These are phyloP conservation scores for Neuroscelio doddi DNA, from an alignment of 2,888 invertebrate genomes.

Conservation along the genomic window DNA sequence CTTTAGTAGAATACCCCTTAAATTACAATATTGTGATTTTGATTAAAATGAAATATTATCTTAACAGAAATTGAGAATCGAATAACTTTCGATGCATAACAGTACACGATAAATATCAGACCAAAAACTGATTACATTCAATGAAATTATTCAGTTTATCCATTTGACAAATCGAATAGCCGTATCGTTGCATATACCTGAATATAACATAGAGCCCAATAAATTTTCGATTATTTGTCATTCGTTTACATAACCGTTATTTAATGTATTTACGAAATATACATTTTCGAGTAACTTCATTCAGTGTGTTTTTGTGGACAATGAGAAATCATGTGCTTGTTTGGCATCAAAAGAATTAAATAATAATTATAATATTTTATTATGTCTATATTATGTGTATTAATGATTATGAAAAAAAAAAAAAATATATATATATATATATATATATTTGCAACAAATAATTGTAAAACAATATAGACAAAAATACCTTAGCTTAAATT, in stretches of 20 bases:
- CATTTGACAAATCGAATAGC: slow-evolving; percentile 39
- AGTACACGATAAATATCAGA: slow-evolving; percentile 34
- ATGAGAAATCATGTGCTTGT: too few species aligned
- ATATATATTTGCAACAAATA: too few species aligned
- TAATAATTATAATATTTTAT: too few species aligned
- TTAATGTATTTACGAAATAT: slow-evolving; percentile 9
- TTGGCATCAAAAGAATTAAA: too few species aligned
- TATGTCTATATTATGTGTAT: too few species aligned
- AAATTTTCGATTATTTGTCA: slow-evolving; percentile 20
- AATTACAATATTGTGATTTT: slow-evolving; percentile 9
- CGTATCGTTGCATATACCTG: slow-evolving; percentile 32
- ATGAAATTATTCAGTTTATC: slow-evolving; percentile 47
- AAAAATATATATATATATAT: too few species aligned
- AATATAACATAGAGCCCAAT: slow-evolving; percentile 22
- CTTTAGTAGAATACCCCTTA: too few species aligned
- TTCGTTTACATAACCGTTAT: slow-evolving; percentile 17
- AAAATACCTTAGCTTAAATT: too few species aligned
- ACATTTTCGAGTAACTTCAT: slow-evolving; percentile 5
- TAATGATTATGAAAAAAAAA: too few species aligned
- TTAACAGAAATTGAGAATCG: slow-evolving; percentile 10
- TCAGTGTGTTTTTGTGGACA: neutral
- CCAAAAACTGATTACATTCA: slow-evolving; percentile 44
- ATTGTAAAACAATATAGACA: too few species aligned
- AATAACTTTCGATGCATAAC: slow-evolving; percentile 24
- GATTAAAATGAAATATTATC: neutral